A percentile compares a stretch with the other conserved stretches of the same genome.
Evolutionary conservation across 2,113 vertebrate genomes (phyloP).

Genomic region (Catharus bicknelli): DNA sequence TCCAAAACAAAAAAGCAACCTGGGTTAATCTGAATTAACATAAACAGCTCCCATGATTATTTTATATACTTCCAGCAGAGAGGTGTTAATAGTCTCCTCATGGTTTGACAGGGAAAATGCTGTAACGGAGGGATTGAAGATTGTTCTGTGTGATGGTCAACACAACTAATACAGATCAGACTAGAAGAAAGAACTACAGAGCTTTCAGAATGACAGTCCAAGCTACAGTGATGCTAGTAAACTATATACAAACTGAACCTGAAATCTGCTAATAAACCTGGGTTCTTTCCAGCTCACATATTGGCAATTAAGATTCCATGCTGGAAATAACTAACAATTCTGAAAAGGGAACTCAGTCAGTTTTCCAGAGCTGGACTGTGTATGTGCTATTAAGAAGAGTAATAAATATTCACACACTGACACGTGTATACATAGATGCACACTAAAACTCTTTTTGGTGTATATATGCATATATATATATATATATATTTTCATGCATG

Average conservation of each 20-base stretch:
- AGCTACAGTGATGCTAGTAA: neutral
- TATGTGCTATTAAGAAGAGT: neutral
- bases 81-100: conserved; percentile 37
- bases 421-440: no score
- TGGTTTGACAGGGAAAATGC: neutral
- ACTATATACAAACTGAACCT: conserved; percentile 12
- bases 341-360: neutral
- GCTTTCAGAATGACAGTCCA: neutral
- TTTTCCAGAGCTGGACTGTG: neutral
- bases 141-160: neutral
- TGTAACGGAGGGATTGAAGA: neutral
- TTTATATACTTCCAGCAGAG: conserved; percentile 1
- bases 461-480: neutral
- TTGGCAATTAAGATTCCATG: neutral
- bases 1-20: conserved; percentile 55
- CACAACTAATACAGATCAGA: neutral
- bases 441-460: neutral
- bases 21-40: conserved; percentile 39
- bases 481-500: neutral
- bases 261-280: conserved; percentile 32
- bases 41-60: conserved; percentile 42
- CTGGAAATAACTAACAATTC: conserved; percentile 1
- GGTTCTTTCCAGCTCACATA: neutral
- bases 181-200: neutral
- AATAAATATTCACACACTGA: neutral